These are phyloP conservation scores for Rhagonycha lutea DNA, from an alignment of 2,888 invertebrate genomes.

Conservation along the genomic window DNA sequence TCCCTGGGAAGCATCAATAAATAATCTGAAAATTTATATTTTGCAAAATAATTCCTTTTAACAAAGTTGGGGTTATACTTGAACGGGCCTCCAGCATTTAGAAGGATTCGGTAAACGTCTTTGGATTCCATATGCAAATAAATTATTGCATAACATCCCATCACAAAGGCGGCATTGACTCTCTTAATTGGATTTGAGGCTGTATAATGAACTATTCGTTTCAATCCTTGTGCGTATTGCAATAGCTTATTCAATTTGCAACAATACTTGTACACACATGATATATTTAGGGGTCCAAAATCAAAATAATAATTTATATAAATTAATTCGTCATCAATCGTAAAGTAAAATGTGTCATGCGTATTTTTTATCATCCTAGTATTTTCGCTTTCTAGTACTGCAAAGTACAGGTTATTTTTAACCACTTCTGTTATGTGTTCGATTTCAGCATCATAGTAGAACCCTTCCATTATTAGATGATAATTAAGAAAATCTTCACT, in stretches of 20 bases:
- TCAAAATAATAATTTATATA: slow-evolving; percentile 87
- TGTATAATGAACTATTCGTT: slow-evolving; percentile 81
- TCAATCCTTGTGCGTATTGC: slow-evolving; percentile 64
- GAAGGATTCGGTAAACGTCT: slow-evolving; percentile 68
- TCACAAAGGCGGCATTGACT: slow-evolving; percentile 85
- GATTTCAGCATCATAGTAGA: slow-evolving; percentile 43
- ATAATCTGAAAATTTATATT: slow-evolving; percentile 53
- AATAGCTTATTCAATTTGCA: slow-evolving; percentile 75
- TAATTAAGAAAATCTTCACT: slow-evolving; percentile 12
- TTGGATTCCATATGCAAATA: slow-evolving; percentile 72
- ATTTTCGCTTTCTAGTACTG: slow-evolving; percentile 66
- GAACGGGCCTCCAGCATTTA: slow-evolving; percentile 58
- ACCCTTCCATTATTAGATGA: slow-evolving; percentile 35
- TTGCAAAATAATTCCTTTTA: not conserved
- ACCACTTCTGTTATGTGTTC: slow-evolving; percentile 49
- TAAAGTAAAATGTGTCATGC: slow-evolving; percentile 74
- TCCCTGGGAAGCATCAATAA: slow-evolving; percentile 83
- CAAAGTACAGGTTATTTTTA: slow-evolving; percentile 70
- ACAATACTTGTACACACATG: slow-evolving; percentile 84
- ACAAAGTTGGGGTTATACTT: slow-evolving; percentile 39
- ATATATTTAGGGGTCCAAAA: slow-evolving; percentile 88
- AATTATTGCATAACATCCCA: slow-evolving; percentile 78
- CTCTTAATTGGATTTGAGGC: slow-evolving; percentile 74
- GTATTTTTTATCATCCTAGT: slow-evolving; percentile 68
- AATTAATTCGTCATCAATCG: slow-evolving; percentile 75